Evolutionary conservation across 2,113 vertebrate species (phyloP).

Genomic region (Eidolon helvum): DNA sequence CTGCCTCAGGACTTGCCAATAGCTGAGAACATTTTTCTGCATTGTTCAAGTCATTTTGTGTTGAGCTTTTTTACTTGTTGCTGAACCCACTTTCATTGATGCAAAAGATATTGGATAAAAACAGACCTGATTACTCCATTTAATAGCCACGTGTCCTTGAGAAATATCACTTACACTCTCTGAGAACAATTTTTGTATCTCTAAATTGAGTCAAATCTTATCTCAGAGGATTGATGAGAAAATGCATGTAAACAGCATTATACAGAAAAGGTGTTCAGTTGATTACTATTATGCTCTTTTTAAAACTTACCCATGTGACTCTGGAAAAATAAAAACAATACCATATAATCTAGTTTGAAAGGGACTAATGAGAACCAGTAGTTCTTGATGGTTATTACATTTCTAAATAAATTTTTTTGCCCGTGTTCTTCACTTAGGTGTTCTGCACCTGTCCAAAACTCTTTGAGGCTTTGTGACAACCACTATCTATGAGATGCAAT

Average conservation of each 20-base stretch:
- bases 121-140: background rate
- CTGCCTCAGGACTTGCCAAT: background rate
- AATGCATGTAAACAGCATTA: background rate
- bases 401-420: background rate
- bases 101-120: background rate
- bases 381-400: background rate
- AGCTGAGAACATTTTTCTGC: background rate
- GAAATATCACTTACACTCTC: background rate
- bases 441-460: background rate
- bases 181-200: background rate
- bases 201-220: background rate
- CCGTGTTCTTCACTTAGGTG: background rate
- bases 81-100: background rate
- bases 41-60: background rate
- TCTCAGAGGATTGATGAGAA: background rate
- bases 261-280: background rate
- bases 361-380: background rate
- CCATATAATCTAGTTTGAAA: background rate
- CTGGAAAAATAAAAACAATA: constrained; percentile 27
- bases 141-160: background rate
- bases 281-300: background rate
- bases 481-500: background rate
- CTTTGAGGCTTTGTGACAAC: background rate
- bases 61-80: background rate
- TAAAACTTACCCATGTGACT: background rate